Evolutionary conservation across 2,797 vertebrate genomes (phyloP).

Genomic region (Etheostoma perlongum): DNA sequence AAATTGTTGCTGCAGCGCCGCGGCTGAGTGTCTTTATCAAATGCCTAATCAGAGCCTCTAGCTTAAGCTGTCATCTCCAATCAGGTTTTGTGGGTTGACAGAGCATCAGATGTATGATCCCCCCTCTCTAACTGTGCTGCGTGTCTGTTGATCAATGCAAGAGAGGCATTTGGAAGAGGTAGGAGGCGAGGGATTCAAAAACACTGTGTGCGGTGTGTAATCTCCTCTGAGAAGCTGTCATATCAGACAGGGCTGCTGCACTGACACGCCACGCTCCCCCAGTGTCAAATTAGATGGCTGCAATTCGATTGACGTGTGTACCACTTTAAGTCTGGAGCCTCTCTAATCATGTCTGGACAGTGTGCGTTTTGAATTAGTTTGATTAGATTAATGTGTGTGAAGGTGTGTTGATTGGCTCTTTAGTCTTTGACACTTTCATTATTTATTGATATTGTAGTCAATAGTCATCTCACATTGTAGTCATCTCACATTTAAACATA

Average conservation of each 20-base stretch:
- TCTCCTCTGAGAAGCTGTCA: constrained; percentile 80
- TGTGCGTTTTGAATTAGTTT: constrained; percentile 51
- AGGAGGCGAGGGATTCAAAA: constrained; percentile 65
- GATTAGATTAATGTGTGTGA: constrained; percentile 55
- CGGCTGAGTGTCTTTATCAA: constrained; percentile 55
- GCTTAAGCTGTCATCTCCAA: constrained; percentile 67
- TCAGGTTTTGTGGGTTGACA: constrained; percentile 62
- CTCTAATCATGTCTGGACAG: constrained; percentile 61
- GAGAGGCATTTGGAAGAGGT: constrained; percentile 59
- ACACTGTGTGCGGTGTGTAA: constrained; percentile 75
- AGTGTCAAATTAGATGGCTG: constrained; percentile 76
- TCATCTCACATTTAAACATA: constrained; percentile 20
- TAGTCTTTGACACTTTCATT: constrained; percentile 29
- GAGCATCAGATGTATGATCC: constrained; percentile 58
- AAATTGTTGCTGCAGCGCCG: background rate
- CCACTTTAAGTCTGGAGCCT: constrained; percentile 45
- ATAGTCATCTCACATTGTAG: background rate
- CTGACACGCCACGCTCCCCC: constrained; percentile 67
- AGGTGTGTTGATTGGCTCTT: constrained; percentile 48
- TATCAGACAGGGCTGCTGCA: constrained; percentile 72
- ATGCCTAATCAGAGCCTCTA: constrained; percentile 60
- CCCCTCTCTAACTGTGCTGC: constrained; percentile 15
- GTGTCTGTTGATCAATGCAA: constrained; percentile 71
- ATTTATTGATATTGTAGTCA: constrained; percentile 18
- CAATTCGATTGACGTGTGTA: constrained; percentile 73